phyloP scores from a whole-genome alignment of 2,113 vertebrate genomes.

The Ctenomys sociabilis region DNA sequence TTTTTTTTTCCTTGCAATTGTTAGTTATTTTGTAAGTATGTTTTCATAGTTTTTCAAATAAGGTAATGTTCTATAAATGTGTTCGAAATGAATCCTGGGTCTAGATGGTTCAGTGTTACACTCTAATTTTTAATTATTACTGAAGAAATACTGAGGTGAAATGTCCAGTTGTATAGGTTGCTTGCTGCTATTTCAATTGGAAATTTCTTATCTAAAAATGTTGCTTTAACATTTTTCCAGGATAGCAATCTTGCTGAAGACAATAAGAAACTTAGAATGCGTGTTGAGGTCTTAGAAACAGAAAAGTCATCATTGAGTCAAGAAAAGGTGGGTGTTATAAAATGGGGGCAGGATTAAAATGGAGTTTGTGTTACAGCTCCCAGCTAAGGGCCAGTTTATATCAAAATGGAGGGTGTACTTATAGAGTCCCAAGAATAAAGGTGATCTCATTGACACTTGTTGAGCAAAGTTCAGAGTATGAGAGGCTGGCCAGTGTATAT shows the following conservation, averaged over 20 bases:
- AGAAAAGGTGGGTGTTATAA: conserved; percentile 77
- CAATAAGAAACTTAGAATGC: conserved; percentile 88
- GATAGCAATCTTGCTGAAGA: conserved; percentile 81
- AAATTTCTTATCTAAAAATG: conserved; percentile 71
- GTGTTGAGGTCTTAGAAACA: conserved; percentile 85
- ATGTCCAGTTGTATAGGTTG: background rate
- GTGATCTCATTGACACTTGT: conserved; percentile 7
- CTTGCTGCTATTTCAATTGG: conserved; percentile 26
- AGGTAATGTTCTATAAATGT: conserved; percentile 22
- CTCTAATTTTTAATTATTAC: conserved; percentile 12
- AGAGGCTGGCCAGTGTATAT: conserved; percentile 2
- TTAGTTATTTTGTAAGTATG: conserved; percentile 48
- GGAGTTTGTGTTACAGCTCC: background rate
- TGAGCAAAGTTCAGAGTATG: conserved; percentile 58
- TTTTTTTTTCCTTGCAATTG: background rate
- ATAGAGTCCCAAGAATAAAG: conserved; percentile 21
- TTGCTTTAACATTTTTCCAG: conserved; percentile 75
- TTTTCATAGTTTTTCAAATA: conserved; percentile 33
- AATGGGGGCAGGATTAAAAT: background rate
- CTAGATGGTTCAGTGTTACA: background rate
- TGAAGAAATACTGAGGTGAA: conserved; percentile 53
- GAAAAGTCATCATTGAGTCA: conserved; percentile 53
- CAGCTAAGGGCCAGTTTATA: background rate
- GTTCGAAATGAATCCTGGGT: conserved; percentile 11
- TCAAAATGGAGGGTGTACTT: background rate